Base-by-base conservation (phyloP, 2,113 vertebrate species). In the Chrysemys picta region DNA sequence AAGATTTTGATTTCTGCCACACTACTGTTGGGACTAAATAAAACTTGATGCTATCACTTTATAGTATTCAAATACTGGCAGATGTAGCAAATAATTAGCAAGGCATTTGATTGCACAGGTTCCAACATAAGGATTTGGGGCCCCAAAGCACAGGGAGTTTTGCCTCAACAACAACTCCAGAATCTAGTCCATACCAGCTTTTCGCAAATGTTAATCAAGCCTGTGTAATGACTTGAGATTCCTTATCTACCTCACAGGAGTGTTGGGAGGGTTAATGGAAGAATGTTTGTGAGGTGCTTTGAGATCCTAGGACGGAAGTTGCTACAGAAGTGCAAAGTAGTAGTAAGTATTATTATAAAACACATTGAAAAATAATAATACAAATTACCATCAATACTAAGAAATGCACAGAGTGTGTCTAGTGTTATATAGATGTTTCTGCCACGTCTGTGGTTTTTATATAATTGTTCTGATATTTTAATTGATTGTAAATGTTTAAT, bases 61-160 rank as follows among this genome's bases (percentile, higher is more conserved):
- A 62, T 84, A 80, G 10, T 35, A 4, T 89, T 90, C 17, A 62
- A 62, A 88, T 0, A 1, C 13, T 69, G 31, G 35, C 59, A 84
- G 88, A 93, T 50, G 42, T 83, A n/a, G 8, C 72, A 96, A 83
- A 89, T 87, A 85, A 93, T 19, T 35, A 50, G 92, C 84, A 85
- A 87, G 1, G 22, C 78, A 54, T 85, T 85, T 91, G 85, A 29
- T 59, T 69, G 53, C 80, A 86, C 78, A 82, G 13, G 22, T 14
- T 93, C 38, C 42, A 53, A 5, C 12, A 22, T 45, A 87, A 80
- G 8, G 17, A 22, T 47, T 86, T 79, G 52, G 38, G 76, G 17
- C 12, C 25, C 25, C 75, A 78, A 47, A 47, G 1, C 75, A 78
- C 8, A 25, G 24, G 22, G 38, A 76, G n/a, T 45, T 69, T 76